Evolutionary conservation across 2,888 invertebrate genomes (phyloP), one percentile per base, ranked within the genome.

Genomic region (Tortrix viridana): DNA sequence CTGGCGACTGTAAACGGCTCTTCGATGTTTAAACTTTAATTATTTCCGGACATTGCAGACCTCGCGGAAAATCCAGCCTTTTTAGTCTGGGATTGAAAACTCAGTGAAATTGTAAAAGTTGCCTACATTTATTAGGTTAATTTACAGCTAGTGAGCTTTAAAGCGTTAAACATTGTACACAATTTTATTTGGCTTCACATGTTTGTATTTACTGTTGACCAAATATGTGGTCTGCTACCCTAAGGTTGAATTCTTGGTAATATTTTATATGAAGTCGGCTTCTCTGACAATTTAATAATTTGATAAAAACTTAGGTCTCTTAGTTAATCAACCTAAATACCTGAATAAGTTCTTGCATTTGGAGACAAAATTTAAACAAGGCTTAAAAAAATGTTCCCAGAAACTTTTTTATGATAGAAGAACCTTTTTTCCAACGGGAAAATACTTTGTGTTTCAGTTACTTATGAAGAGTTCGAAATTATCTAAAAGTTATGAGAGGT

Each of bases 21-120:
- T 67, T 60, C 46, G 61, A 60, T 64, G 65, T 68, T 69, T 55
- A 60, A 68, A 69, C 60, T 67, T 66, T 67, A 69, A 72, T 68
- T 69, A 66, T 65, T 66, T 68, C 65, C 58, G 50, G 47, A n/a
- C 44, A 59, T 22, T 65, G 54, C 23, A 47, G 58, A 19, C n/a
- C 50, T 50, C 20, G 37, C 47, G 26, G 41, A 41, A 41, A 41
- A 41, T 41, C n/a, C 41, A 41, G 41, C 16, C 41, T 41, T n/a
- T n/a, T 3, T n/a, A 53, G 20, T 53, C 43, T 9, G 43, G 9
- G 7, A 38, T 16, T 41, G 46, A 50, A 47, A 54, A 38, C 41
- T 41, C n/a, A 0, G 1, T 14, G 6, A 4, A 5, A 41, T n/a
- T 16, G n/a, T 41, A 16, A 16, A 41, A n/a, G 14, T 16, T 16